Evolutionary conservation across 2,888 invertebrate genomes (phyloP).

Genomic region (Lacanobia wlatinum): DNA sequence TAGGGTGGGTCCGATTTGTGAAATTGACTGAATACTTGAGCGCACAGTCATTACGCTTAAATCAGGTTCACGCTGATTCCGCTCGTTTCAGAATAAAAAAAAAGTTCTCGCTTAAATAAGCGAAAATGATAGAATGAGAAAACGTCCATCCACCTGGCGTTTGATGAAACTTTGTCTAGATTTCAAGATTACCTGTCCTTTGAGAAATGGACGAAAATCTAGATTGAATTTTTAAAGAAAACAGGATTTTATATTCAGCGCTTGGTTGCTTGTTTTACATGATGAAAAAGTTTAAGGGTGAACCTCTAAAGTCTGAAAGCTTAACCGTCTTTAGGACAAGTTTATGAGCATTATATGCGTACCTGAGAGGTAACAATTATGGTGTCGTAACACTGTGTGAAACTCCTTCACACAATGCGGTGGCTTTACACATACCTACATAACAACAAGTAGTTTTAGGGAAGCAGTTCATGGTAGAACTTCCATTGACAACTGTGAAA

Average conservation of each 20-base stretch:
- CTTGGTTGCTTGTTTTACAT: neutral
- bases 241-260: neutral
- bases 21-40: constrained; percentile 71
- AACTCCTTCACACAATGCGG: neutral
- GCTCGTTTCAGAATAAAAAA: constrained; percentile 59
- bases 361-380: neutral
- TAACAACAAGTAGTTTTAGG: neutral
- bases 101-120: constrained; percentile 58
- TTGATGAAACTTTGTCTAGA: constrained; percentile 44
- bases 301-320: neutral
- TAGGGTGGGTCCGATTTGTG: constrained; percentile 70
- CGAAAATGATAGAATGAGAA: constrained; percentile 56
- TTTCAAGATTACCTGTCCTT: constrained; percentile 36
- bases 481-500: neutral
- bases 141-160: constrained; percentile 44
- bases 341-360: neutral
- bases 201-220: constrained; percentile 11
- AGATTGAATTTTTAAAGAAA: constrained; percentile 7
- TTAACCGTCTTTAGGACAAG: constrained; percentile 1
- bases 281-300: constrained; percentile 6
- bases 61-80: constrained; percentile 68
- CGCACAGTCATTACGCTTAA: constrained; percentile 67
- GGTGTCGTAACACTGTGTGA: neutral
- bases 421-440: neutral
- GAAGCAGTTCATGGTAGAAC: neutral